Percentiles rank a stretch among this genome's conserved stretches.
Evolutionary conservation across 2,888 invertebrate genomes (phyloP).

Genomic region (Corbicula japonica): DNA sequence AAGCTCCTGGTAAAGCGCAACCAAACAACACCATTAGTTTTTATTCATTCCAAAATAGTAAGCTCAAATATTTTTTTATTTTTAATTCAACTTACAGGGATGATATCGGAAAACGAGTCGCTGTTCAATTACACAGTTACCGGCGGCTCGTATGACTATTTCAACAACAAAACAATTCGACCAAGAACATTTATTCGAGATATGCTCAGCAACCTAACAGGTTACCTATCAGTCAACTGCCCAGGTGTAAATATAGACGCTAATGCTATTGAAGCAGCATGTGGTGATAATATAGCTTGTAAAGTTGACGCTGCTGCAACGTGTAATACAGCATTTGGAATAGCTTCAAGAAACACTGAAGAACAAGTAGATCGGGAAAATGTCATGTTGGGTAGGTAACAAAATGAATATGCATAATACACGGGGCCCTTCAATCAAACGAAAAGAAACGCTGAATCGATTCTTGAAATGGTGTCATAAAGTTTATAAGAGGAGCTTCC

Average conservation of each 20-base stretch:
- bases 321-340: constrained; percentile 15
- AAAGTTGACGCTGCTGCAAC: constrained; percentile 20
- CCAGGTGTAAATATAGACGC: not conserved
- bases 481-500: too few species aligned
- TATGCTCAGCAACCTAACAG: not conserved
- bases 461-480: too few species aligned
- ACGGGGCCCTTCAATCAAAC: too few species aligned
- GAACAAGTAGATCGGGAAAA: constrained; percentile 4
- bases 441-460: too few species aligned
- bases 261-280: not conserved
- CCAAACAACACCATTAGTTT: too few species aligned
- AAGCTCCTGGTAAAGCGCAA: too few species aligned
- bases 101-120: not conserved
- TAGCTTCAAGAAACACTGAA: not conserved
- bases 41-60: too few species aligned
- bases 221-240: not conserved
- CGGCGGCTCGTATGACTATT: not conserved
- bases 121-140: constrained; percentile 29
- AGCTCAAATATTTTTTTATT: too few species aligned
- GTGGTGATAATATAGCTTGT: constrained; percentile 17
- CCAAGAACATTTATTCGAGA: constrained; percentile 11
- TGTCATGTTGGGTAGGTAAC: too few species aligned
- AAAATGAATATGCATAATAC: too few species aligned
- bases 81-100: constrained; percentile 6
- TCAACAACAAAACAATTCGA: constrained; percentile 14